Conservation (phyloP, 1,140 invertebrate species). For the Phymastichus coffea region DNA sequence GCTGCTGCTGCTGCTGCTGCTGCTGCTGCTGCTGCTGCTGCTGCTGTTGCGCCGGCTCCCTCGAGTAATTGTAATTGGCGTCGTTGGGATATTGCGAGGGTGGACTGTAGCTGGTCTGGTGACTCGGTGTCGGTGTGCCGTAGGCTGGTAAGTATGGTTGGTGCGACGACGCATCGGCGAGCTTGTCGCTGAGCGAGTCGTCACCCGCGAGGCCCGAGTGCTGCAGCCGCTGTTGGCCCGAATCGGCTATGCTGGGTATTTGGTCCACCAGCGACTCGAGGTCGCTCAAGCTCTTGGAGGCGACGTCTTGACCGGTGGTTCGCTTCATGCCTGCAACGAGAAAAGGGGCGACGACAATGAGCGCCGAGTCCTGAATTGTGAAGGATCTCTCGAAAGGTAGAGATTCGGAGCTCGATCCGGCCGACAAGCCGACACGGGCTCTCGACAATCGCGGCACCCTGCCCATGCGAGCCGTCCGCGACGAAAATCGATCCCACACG, state of each 20-base stretch:
- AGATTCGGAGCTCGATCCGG: no score
- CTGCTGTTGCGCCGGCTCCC: conserved; percentile 43
- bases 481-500: no score
- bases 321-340: conserved; percentile 32
- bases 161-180: conserved; percentile 36
- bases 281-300: conserved; percentile 84
- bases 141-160: conserved; percentile 44
- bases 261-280: conserved; percentile 87
- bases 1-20: not conserved
- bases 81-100: conserved; percentile 35
- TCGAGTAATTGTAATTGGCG: conserved; percentile 20
- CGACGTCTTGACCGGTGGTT: conserved; percentile 66
- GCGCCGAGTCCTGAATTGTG: not conserved
- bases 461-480: no score
- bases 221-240: conserved; percentile 50
- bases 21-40: not conserved
- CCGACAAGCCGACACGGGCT: no score
- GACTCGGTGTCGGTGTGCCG: conserved; percentile 28
- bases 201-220: conserved; percentile 39
- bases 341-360: not conserved
- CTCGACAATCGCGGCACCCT: no score
- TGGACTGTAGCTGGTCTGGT: conserved; percentile 37
- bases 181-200: conserved; percentile 34
- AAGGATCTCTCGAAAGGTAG: not conserved
- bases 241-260: conserved; percentile 83